These are phyloP conservation scores for Pycnonotus jocosus DNA, from an alignment of 2,113 vertebrate genomes.

Conservation along the genomic window DNA sequence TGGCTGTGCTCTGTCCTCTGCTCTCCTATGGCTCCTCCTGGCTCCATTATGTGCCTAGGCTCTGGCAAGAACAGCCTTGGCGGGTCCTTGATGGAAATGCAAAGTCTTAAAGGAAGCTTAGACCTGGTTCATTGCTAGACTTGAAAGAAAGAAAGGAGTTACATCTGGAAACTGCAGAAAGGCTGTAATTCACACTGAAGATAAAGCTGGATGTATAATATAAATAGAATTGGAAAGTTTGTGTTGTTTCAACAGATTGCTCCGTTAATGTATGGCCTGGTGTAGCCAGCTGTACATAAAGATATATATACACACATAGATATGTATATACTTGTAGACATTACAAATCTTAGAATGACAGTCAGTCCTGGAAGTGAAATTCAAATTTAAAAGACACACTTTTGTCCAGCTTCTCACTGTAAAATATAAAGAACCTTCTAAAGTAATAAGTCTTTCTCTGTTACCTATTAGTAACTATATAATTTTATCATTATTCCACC, in stretches of 20 bases:
- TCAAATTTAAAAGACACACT: background rate
- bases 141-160: background rate
- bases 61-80: background rate
- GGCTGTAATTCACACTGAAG: background rate
- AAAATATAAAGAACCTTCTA: background rate
- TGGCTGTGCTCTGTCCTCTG: background rate
- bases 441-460: background rate
- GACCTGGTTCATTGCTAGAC: background rate
- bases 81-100: background rate
- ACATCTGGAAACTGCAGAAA: constrained; percentile 26
- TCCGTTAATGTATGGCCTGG: background rate
- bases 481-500: background rate
- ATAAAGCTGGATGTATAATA: background rate
- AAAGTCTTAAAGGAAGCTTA: background rate
- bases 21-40: background rate
- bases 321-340: background rate
- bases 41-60: background rate
- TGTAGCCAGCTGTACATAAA: background rate
- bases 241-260: background rate
- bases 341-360: background rate
- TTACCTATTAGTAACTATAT: background rate
- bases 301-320: background rate
- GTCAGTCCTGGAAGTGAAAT: background rate
- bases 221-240: constrained; percentile 34
- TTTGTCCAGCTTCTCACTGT: background rate